A percentile compares a stretch with the other conserved stretches of the same genome.
Conservation (phyloP, 2,888 invertebrate species). For the Hyalella azteca region DNA sequence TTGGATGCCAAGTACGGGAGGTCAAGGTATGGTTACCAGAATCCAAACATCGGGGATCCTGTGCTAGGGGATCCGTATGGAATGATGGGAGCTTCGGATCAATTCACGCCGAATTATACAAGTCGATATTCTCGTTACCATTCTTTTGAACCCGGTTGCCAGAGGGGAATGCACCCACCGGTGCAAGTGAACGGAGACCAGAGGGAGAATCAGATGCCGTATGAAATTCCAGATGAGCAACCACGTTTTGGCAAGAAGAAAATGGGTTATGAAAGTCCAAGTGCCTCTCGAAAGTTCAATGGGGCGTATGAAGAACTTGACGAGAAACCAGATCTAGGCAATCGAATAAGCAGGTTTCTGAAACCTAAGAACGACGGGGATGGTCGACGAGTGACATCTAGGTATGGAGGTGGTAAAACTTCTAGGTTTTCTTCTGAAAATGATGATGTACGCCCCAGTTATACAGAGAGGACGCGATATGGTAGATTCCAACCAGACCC, state of each 20-base stretch:
- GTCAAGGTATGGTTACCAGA: constrained; percentile 27
- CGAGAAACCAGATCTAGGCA: background rate
- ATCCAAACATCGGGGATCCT: constrained; percentile 16
- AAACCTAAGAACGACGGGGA: background rate
- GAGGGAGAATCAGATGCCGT: background rate
- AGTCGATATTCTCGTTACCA: background rate
- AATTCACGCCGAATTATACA: constrained; percentile 8
- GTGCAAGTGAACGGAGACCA: background rate
- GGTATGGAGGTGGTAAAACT: background rate
- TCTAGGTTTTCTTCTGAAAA: background rate
- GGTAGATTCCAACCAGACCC: background rate
- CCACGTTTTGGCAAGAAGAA: background rate
- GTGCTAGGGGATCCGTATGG: background rate
- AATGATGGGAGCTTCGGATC: constrained; percentile 8
- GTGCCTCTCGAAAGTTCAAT: background rate
- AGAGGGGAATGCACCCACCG: background rate
- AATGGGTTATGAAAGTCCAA: background rate
- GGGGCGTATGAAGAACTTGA: background rate
- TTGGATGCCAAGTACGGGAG: constrained; percentile 14
- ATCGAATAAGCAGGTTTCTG: constrained; percentile 3
- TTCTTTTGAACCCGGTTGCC: background rate
- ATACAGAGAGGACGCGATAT: background rate
- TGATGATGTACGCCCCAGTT: background rate
- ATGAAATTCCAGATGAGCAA: background rate
- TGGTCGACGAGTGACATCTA: background rate